Base-by-base conservation (phyloP, 1,140 invertebrate genomes). In the Zaprionus vittiger region DNA sequence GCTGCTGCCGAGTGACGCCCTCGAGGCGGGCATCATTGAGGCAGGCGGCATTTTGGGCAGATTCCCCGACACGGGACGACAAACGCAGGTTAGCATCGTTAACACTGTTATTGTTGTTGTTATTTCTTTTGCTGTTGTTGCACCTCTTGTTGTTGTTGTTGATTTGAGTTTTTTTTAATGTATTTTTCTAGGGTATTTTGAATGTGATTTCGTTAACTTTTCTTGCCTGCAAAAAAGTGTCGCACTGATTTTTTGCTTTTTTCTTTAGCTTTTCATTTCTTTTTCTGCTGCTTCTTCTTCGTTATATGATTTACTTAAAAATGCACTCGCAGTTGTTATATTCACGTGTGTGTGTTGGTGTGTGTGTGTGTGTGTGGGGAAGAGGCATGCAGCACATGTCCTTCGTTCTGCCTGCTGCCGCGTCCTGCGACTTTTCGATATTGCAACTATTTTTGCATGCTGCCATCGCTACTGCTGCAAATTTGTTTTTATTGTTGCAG, bases 41-140 rank as follows among this genome's bases (percentile, higher is more conserved):
- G 80, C 78, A 52, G 90, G 84, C 60, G 92, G 87, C 86, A 91
- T 91, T 85, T 93, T 93, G 73, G 92, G 91, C 76, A 93, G 82
- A 81, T 92, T 92, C 62, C 92, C 87, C 62, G 92, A 92, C 22
- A 93, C 92, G 68, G 92, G 92, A 62, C 92, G 92, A 79, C 92
- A 93, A 62, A 93, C 92, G 80, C 92, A 93, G 62, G 92, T 91
- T 73, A 93, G 80, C 92, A 93, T 93, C 76, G 73, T 92, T 64
- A 4, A 54, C 54, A 14, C 26, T 54, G 26, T 55, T 31, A 6
- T 31, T 24, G 7, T 24, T 31, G 2, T 22, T 37, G 14, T 37
- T 38, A 3, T 4, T 59, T 34, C 20, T 54, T 17, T 55, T 24
- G 14, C 22, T 24, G 12, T 24, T 31, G 9, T 24, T 54, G 9